Percentiles rank a stretch among this genome's conserved stretches.
These are phyloP conservation scores for Epirrhoe alternata DNA, from an alignment of 2,888 invertebrate genomes.

Conservation along the genomic window DNA sequence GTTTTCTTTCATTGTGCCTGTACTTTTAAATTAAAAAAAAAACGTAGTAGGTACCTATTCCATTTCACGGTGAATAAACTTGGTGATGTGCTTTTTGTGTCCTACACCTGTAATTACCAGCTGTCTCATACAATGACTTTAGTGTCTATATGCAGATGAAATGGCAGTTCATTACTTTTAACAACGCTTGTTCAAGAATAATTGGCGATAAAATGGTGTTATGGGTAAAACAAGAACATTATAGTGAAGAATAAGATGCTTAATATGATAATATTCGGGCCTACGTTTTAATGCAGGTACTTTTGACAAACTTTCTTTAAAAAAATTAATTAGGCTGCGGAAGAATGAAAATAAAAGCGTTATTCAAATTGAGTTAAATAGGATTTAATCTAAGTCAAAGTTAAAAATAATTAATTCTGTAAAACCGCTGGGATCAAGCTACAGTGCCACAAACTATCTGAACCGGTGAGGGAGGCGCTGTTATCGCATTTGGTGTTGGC, in stretches of 20 bases:
- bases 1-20: not conserved
- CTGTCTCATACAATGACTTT: conserved; percentile 8
- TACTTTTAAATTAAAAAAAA: not conserved
- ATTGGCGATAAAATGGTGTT: conserved; percentile 3
- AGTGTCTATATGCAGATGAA: conserved; percentile 14
- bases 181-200: conserved; percentile 6
- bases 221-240: conserved; percentile 6
- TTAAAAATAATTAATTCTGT: no score
- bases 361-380: no score
- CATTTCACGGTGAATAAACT: conserved; percentile 4
- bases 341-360: no score
- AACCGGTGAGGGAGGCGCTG: no score
- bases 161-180: conserved; percentile 22
- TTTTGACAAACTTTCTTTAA: not conserved
- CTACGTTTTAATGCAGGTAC: not conserved
- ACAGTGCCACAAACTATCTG: no score
- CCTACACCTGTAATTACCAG: not conserved
- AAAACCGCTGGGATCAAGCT: no score
- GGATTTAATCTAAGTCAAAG: no score
- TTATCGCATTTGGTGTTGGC: no score
- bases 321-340: not conserved
- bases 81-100: conserved; percentile 1
- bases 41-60: not conserved
- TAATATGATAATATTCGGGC: not conserved
- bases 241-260: not conserved